phyloP scores from a whole-genome alignment of 1,140 invertebrate genomes.

The Zaprionus inermis region DNA sequence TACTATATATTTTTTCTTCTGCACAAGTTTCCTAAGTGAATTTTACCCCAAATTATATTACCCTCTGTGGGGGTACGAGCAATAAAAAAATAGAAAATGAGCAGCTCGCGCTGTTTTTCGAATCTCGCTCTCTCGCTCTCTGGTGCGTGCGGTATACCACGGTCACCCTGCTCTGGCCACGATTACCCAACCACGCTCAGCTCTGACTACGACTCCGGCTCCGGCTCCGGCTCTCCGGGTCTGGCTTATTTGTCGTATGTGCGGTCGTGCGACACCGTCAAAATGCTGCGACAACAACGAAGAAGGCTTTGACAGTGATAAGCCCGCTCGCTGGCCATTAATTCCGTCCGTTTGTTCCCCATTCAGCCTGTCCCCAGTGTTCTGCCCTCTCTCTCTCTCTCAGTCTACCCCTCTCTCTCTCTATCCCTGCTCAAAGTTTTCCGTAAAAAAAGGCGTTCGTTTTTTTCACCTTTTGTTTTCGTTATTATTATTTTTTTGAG shows the following conservation, averaged over 20 bases:
- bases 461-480: slow-evolving; percentile 9
- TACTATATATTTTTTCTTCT: background rate
- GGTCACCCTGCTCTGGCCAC: background rate
- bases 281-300: slow-evolving; percentile 16
- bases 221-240: background rate
- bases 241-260: slow-evolving; percentile 32
- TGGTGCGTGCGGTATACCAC: slow-evolving; percentile 21
- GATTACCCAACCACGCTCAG: background rate
- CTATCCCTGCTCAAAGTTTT: background rate
- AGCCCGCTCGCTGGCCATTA: slow-evolving; percentile 49
- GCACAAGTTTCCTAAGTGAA: background rate
- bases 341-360: slow-evolving; percentile 33
- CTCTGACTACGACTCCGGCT: background rate
- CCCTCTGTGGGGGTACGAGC: background rate
- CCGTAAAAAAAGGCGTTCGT: background rate
- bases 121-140: background rate
- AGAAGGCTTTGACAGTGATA: slow-evolving; percentile 55
- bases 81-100: background rate
- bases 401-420: background rate
- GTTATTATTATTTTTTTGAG: background rate
- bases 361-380: too few relatives aligned
- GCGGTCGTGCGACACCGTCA: slow-evolving; percentile 20
- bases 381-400: background rate
- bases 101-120: background rate
- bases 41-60: background rate